These are phyloP conservation scores for Agonopterix subpropinquella DNA, from an alignment of 2,888 invertebrate species.

Conservation along the genomic window DNA sequence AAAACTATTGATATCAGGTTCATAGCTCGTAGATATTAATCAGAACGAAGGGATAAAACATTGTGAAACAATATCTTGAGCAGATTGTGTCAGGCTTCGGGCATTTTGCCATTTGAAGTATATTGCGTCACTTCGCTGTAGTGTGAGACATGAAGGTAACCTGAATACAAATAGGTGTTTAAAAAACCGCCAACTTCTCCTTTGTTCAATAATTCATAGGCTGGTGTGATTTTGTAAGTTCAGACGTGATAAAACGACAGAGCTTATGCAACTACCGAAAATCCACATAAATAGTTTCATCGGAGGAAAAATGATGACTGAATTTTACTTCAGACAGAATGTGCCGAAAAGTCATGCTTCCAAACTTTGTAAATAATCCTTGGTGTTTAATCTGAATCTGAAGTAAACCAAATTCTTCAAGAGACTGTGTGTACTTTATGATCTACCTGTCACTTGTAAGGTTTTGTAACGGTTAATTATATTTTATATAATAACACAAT, in stretches of 20 bases:
- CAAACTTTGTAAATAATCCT: no score
- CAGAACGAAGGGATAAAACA: constrained; percentile 9
- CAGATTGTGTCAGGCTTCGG: constrained; percentile 18
- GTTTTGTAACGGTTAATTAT: no score
- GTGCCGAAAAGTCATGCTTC: no score
- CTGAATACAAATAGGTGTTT: constrained; percentile 51
- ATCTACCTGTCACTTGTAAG: no score
- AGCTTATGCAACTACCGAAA: constrained; percentile 12
- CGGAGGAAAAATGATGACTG: no score
- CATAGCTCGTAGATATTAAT: background rate
- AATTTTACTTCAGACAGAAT: no score
- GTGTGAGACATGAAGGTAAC: constrained; percentile 38
- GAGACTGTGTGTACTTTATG: no score
- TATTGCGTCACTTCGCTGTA: constrained; percentile 32
- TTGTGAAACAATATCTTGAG: constrained; percentile 16
- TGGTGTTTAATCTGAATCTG: no score
- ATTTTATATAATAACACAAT: no score
- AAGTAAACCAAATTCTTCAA: no score
- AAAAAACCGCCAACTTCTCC: constrained; percentile 27
- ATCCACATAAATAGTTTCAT: no score
- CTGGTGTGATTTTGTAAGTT: constrained; percentile 30
- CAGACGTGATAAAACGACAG: constrained; percentile 20
- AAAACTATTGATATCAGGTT: background rate
- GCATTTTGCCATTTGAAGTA: constrained; percentile 36
- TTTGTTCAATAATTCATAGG: constrained; percentile 52